Evolutionary conservation across 2,888 invertebrate genomes (phyloP).

Genomic region (Syritta pipiens): DNA sequence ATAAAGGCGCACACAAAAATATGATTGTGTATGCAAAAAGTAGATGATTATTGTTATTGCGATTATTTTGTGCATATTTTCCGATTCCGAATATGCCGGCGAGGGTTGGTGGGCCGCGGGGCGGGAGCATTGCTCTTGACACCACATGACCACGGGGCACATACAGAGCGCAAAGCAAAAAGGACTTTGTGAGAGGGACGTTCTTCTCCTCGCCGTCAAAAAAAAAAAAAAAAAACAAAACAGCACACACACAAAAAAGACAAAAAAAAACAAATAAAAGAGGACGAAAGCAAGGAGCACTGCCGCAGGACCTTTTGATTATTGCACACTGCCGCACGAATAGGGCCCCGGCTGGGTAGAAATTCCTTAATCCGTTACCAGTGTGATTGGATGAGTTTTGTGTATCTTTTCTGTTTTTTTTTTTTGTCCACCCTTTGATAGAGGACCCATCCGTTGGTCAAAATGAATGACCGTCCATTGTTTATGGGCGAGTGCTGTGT

Average conservation of each 20-base stretch:
- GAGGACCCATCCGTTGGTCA: conserved; percentile 2
- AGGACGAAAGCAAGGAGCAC: too few species aligned
- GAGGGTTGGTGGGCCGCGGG: background rate
- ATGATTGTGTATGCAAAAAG: conserved; percentile 45
- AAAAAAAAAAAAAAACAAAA: conserved; percentile 17
- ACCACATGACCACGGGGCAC: conserved; percentile 36
- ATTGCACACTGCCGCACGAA: conserved; percentile 39
- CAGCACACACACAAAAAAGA: background rate
- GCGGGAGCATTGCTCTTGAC: conserved; percentile 37
- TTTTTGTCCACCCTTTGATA: background rate
- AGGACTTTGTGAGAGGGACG: conserved; percentile 24
- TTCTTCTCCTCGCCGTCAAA: background rate
- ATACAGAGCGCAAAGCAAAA: conserved; percentile 33
- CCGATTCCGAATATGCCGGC: background rate
- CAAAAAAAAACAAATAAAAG: conserved; percentile 7
- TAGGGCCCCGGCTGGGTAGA: conserved; percentile 24
- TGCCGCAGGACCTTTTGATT: conserved; percentile 51
- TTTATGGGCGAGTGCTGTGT: background rate
- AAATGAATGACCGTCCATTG: conserved; percentile 47
- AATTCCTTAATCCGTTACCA: conserved; percentile 49
- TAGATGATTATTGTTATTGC: conserved; percentile 57
- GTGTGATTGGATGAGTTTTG: conserved; percentile 50
- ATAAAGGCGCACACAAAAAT: conserved; percentile 12
- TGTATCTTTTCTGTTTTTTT: conserved; percentile 14
- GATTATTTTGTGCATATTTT: conserved; percentile 52